phyloP scores from a whole-genome alignment of 2,113 vertebrate genomes.

The Sylvicapra grimmia region DNA sequence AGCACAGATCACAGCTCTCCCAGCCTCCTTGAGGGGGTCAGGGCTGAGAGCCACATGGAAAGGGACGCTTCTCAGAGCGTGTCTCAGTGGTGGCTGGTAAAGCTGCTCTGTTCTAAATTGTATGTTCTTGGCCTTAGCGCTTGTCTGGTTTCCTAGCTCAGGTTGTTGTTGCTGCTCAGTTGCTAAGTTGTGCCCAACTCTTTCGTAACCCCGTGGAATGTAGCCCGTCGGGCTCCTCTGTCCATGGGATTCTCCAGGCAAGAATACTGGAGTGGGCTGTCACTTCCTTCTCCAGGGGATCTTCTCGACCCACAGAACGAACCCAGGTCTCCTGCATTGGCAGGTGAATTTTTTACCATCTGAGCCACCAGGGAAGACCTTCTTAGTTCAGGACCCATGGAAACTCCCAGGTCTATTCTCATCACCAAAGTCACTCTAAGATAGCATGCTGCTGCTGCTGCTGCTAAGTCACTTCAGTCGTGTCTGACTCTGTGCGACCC shows the following conservation, averaged over 20 bases:
- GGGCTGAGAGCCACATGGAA: neutral
- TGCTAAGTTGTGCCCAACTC: neutral
- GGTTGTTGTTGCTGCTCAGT: neutral
- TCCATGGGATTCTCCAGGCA: too few species aligned
- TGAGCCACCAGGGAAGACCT: neutral
- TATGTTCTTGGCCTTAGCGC: neutral
- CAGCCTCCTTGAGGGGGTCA: rapidly evolving
- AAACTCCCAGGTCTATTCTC: neutral
- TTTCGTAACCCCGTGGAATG: neutral
- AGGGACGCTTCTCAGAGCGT: neutral
- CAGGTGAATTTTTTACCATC: neutral
- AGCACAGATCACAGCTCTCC: neutral
- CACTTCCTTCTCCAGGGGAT: neutral
- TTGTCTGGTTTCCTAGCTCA: neutral
- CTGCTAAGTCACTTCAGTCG: too few species aligned
- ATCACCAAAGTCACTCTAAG: too few species aligned
- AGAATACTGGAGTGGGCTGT: too few species aligned
- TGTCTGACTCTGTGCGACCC: too few species aligned
- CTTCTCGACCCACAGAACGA: rapidly evolving
- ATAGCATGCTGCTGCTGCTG: too few species aligned
- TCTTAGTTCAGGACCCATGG: neutral
- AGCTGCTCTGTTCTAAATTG: neutral
- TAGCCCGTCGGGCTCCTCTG: rapidly evolving
- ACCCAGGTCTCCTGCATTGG: neutral
- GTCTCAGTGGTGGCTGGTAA: neutral